Base-by-base conservation (phyloP, 2,797 vertebrate species). In the Sylvilagus floridanus region DNA sequence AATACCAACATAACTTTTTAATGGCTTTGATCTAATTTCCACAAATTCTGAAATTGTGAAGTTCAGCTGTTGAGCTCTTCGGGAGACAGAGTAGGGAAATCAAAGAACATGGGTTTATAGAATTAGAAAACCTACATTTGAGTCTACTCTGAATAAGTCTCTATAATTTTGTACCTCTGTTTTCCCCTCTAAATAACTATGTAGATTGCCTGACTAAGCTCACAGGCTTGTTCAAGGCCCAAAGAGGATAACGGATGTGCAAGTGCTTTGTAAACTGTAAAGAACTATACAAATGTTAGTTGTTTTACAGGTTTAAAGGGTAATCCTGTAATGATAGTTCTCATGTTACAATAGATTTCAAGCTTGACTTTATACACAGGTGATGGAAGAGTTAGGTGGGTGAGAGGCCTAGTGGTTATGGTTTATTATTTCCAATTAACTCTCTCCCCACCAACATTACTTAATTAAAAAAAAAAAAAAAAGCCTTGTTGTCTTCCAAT, bases 221-320 rank as follows among this genome's bases (percentile, higher is more conserved):
- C 21, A 62, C 52, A 12, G 9, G 9, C n/a, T 68, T 78, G 10
- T 47, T 52, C 54, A 82, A 54, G 89, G 62, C n/a, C 72, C 78
- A 84, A 30, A 60, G 57, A 91, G 65, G 76, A 78, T 63, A 65
- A 73, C 50, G 50, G 75, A 65, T 68, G 5, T 63, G 13, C 24
- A 22, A 85, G 52, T 28, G 35, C 75, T 82, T 73, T 73, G 21
- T 77, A 93, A 95, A 89, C 42, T 22, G 1, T 65, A 92, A 65
- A 63, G 13, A 87, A 69, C 57, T 69, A 50, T 85, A 26, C 26
- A 87, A 84, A 81, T 26, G 28, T 77, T 65, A 77, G 21, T 35
- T 71, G 62, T 87, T 83, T 86, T 75, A 77, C 24, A 86, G 91
- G 26, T 35, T 78, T 93, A 84, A 87, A 76, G 42, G 37, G 37